These are phyloP conservation scores for Cheracebus regulus DNA, from an alignment of 2,797 vertebrate species.

Conservation along the genomic window DNA sequence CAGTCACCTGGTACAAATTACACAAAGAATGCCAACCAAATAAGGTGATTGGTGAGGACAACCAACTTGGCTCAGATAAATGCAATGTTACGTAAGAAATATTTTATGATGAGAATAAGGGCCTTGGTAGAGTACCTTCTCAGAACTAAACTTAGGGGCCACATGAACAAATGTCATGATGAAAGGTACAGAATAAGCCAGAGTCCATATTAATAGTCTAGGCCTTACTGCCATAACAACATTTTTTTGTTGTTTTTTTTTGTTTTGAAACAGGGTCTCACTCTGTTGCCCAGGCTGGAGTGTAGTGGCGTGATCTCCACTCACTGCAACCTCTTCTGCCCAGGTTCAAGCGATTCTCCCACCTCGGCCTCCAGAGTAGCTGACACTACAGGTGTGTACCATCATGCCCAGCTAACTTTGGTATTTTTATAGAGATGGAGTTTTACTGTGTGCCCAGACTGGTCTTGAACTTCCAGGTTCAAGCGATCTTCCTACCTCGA, in stretches of 20 bases:
- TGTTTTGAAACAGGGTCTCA: neutral
- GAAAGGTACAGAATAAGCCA: neutral
- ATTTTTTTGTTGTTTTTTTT: too few species aligned
- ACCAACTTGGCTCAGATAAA: slow-evolving; percentile 36
- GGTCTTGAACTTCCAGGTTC: neutral
- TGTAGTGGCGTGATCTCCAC: neutral
- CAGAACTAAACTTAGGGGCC: slow-evolving; percentile 16
- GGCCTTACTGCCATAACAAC: neutral
- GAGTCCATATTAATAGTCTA: neutral
- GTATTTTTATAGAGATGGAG: neutral
- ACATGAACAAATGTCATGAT: neutral
- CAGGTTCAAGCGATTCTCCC: neutral
- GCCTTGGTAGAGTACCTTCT: slow-evolving; percentile 54
- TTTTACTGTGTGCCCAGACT: neutral
- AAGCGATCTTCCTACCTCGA: neutral
- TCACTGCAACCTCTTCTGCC: neutral
- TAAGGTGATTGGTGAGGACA: slow-evolving; percentile 70
- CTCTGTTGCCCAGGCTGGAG: neutral
- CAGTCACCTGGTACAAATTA: slow-evolving; percentile 56
- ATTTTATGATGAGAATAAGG: slow-evolving; percentile 58
- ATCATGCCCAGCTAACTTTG: neutral
- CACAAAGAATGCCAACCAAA: slow-evolving; percentile 62
- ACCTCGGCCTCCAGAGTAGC: neutral
- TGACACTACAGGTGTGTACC: neutral
- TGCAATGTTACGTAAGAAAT: slow-evolving; percentile 48